phyloP scores from a whole-genome alignment of 2,888 invertebrate species.

The Drosophila algonquin region DNA sequence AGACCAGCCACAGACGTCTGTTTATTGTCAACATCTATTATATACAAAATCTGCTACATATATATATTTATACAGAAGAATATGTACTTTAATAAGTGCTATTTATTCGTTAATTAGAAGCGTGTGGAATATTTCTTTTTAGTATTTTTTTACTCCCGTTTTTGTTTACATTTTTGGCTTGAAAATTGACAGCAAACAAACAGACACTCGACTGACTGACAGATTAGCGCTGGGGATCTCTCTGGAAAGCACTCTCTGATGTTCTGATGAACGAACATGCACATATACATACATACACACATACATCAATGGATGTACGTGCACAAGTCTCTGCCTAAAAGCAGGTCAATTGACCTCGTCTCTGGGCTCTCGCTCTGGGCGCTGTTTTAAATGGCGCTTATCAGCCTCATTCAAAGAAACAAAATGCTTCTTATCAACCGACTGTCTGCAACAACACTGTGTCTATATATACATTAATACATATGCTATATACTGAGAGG shows the following conservation, averaged over 20 bases:
- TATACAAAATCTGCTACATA: constrained; percentile 10
- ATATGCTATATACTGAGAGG: constrained; percentile 14
- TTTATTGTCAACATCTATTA: constrained; percentile 16
- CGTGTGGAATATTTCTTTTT: constrained; percentile 21
- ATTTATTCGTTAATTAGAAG: constrained; percentile 39
- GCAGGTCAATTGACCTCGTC: constrained; percentile 79
- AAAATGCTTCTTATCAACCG: constrained; percentile 70
- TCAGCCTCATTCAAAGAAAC: constrained; percentile 67
- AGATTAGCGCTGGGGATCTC: constrained; percentile 33
- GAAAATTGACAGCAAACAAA: constrained; percentile 64
- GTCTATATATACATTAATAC: neutral
- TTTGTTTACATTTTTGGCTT: constrained; percentile 64
- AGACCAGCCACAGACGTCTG: constrained; percentile 15
- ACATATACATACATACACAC: too few relatives aligned
- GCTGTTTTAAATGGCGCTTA: constrained; percentile 68
- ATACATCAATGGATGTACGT: too few relatives aligned
- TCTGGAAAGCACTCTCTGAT: constrained; percentile 44
- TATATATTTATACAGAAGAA: neutral
- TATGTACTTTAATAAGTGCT: constrained; percentile 22
- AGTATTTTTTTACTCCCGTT: constrained; percentile 41
- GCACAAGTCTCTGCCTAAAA: constrained; percentile 69
- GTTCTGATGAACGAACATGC: constrained; percentile 52
- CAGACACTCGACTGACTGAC: constrained; percentile 24
- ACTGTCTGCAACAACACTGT: constrained; percentile 57
- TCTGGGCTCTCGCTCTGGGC: constrained; percentile 23